These are phyloP conservation scores for Amphipoea lucens DNA, from an alignment of 2,888 invertebrate species.

Conservation along the genomic window DNA sequence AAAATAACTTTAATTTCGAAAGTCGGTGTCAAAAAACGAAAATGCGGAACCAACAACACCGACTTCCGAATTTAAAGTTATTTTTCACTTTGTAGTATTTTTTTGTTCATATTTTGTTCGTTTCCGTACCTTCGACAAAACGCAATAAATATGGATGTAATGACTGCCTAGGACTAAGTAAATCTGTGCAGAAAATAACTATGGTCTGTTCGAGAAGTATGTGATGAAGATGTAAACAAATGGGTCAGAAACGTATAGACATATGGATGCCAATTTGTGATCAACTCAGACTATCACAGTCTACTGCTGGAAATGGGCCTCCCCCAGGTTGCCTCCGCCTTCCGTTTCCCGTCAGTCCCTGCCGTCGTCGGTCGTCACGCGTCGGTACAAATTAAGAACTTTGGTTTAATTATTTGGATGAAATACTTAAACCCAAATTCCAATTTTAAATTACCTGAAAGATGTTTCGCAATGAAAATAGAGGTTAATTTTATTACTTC, in stretches of 20 bases:
- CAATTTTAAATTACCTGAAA: not conserved
- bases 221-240: not conserved
- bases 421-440: not conserved
- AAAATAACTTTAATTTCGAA: too few species aligned
- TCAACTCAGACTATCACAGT: too few species aligned
- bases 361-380: too few species aligned
- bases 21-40: too few species aligned
- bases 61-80: too few species aligned
- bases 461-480: not conserved
- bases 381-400: not conserved
- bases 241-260: not conserved
- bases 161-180: not conserved
- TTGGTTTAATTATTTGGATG: not conserved
- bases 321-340: too few species aligned
- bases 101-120: slow-evolving; percentile 2
- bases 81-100: too few species aligned
- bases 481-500: not conserved
- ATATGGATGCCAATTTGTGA: not conserved
- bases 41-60: too few species aligned
- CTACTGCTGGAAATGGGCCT: too few species aligned
- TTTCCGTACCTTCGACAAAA: not conserved
- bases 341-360: too few species aligned
- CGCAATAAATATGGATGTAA: not conserved
- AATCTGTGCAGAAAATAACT: not conserved
- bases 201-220: not conserved